A percentile compares a stretch with the other conserved stretches of the same genome.
phyloP scores from a whole-genome alignment of 2,113 vertebrate genomes.

The Pterocles gutturalis region DNA sequence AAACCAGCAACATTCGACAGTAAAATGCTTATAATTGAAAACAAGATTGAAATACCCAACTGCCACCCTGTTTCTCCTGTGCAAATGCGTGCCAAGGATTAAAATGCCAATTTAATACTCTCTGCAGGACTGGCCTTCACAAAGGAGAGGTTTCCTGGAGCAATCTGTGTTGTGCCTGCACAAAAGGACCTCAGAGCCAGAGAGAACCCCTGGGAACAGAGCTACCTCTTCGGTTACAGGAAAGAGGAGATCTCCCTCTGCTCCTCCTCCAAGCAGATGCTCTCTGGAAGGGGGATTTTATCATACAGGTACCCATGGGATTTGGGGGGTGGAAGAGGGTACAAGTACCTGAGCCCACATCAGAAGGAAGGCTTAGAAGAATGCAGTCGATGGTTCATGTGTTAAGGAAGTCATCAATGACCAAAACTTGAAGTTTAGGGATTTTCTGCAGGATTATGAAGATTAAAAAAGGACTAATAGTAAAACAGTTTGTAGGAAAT shows the following conservation, averaged over 20 bases:
- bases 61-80: not conserved
- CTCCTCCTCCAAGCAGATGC: not conserved
- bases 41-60: constrained; percentile 38
- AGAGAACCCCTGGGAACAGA: not conserved
- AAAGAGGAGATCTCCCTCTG: not conserved
- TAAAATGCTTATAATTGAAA: constrained; percentile 62
- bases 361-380: not conserved
- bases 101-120: not conserved
- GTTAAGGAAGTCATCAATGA: not conserved
- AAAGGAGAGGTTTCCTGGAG: not conserved
- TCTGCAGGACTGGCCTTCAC: not conserved
- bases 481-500: not conserved
- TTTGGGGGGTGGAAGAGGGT: not conserved
- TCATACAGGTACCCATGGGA: not conserved
- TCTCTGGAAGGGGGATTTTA: not conserved
- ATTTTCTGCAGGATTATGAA: not conserved
- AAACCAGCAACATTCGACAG: constrained; percentile 22
- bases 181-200: not conserved
- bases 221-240: rapidly evolving
- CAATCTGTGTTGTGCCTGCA: rapidly evolving
- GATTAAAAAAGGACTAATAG: not conserved
- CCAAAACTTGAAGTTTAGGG: not conserved
- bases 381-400: not conserved
- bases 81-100: not conserved
- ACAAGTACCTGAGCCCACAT: not conserved